These are phyloP conservation scores for Python bivittatus DNA, from an alignment of 2,113 vertebrate species.

Conservation along the genomic window DNA sequence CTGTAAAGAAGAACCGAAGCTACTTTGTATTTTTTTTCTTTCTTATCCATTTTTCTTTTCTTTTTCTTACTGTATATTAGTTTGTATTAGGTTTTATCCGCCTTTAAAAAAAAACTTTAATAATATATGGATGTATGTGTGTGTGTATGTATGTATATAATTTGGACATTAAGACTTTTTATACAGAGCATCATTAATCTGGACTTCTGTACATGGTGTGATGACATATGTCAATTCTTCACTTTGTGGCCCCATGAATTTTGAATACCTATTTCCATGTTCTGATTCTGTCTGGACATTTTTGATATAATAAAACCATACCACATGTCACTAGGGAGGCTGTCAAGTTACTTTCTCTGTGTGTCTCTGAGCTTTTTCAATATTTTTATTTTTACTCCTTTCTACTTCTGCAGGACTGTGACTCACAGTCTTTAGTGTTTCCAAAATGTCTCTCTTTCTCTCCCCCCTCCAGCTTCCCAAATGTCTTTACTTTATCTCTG, in stretches of 20 bases:
- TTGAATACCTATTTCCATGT: background rate
- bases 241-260: background rate
- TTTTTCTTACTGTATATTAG: background rate
- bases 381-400: constrained; percentile 1
- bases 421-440: constrained; percentile 22
- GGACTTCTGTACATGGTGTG: background rate
- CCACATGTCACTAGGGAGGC: background rate
- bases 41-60: background rate
- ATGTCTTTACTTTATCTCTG: constrained; percentile 57
- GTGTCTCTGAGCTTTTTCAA: background rate
- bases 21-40: background rate
- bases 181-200: background rate
- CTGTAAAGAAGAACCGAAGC: background rate
- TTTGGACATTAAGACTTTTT: background rate
- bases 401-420: background rate
- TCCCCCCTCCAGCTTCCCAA: constrained; percentile 41
- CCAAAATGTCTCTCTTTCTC: constrained; percentile 20
- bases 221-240: background rate
- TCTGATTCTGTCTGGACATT: background rate
- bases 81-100: background rate
- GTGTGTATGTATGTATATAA: background rate
- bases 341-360: constrained; percentile 9
- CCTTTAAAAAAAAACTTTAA: no score
- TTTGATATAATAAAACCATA: background rate
- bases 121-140: no score